phyloP scores from a whole-genome alignment of 2,797 vertebrate species.

The Dendrocincla tyrannina region DNA sequence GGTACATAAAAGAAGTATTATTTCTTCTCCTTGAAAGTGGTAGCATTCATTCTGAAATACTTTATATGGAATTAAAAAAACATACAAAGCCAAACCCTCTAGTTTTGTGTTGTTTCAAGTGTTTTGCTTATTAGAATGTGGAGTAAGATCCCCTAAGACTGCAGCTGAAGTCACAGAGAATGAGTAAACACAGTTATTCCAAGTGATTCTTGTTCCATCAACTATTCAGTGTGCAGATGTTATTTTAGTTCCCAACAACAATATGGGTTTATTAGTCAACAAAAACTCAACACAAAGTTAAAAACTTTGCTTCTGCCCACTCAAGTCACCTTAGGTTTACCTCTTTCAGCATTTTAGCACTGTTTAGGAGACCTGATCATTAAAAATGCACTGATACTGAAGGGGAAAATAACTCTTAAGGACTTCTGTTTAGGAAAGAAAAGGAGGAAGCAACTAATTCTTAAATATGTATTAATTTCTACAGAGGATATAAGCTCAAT shows the following conservation, averaged over 20 bases:
- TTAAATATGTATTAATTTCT: neutral
- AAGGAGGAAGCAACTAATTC: neutral
- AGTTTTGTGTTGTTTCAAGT: neutral
- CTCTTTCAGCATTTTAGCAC: neutral
- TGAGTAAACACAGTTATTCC: neutral
- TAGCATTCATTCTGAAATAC: neutral
- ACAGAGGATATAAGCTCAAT: neutral
- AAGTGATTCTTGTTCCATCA: neutral
- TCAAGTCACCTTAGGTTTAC: neutral
- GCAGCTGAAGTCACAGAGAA: neutral
- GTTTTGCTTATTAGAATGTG: neutral
- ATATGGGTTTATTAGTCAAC: neutral
- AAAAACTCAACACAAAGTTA: neutral
- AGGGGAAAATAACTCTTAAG: neutral
- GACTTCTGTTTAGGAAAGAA: neutral
- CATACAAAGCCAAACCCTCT: neutral
- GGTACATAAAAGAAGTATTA: rapidly evolving
- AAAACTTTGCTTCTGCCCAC: neutral
- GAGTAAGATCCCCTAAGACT: neutral
- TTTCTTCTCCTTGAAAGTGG: neutral
- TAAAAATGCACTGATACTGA: neutral
- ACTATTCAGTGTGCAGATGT: neutral
- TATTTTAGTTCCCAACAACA: neutral
- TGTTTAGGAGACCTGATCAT: neutral
- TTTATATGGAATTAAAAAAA: neutral